A percentile compares a stretch with the other conserved stretches of the same genome.
Evolutionary conservation across 2,888 invertebrate species (phyloP).

Genomic region (Leptopilina syphax): DNA sequence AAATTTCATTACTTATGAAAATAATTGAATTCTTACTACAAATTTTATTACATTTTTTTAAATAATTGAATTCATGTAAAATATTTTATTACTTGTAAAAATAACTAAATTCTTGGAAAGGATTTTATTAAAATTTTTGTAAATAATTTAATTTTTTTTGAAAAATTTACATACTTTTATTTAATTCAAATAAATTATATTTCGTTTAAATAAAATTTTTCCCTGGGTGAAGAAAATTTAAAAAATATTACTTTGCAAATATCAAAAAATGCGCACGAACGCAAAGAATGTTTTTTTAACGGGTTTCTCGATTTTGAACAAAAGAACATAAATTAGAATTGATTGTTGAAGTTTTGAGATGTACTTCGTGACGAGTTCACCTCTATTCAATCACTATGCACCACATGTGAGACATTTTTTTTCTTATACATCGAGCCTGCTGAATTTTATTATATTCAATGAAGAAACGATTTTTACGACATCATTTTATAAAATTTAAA

Average conservation of each 20-base stretch:
- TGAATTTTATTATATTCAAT: slow-evolving; percentile 27
- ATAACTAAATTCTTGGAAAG: too few species aligned
- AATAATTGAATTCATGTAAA: too few species aligned
- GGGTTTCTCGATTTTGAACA: background rate
- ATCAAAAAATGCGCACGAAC: background rate
- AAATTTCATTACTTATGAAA: too few species aligned
- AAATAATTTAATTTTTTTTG: too few species aligned
- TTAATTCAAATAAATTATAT: too few species aligned
- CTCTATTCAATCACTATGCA: slow-evolving; percentile 39
- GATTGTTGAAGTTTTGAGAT: slow-evolving; percentile 16
- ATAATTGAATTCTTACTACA: too few species aligned
- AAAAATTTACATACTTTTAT: too few species aligned
- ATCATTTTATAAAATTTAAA: slow-evolving; percentile 2
- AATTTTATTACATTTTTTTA: too few species aligned
- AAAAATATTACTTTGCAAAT: background rate
- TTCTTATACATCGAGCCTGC: slow-evolving; percentile 17
- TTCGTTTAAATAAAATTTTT: too few species aligned
- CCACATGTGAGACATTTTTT: slow-evolving; percentile 14
- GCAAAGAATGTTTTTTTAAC: background rate
- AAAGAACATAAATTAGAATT: slow-evolving; percentile 16
- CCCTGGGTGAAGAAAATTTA: too few species aligned
- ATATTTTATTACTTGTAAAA: too few species aligned
- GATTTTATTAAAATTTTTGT: too few species aligned
- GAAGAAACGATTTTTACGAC: slow-evolving; percentile 39
- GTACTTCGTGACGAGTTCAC: slow-evolving; percentile 29